These are phyloP conservation scores for Lacerta agilis DNA, from an alignment of 2,797 vertebrate genomes.

Conservation along the genomic window DNA sequence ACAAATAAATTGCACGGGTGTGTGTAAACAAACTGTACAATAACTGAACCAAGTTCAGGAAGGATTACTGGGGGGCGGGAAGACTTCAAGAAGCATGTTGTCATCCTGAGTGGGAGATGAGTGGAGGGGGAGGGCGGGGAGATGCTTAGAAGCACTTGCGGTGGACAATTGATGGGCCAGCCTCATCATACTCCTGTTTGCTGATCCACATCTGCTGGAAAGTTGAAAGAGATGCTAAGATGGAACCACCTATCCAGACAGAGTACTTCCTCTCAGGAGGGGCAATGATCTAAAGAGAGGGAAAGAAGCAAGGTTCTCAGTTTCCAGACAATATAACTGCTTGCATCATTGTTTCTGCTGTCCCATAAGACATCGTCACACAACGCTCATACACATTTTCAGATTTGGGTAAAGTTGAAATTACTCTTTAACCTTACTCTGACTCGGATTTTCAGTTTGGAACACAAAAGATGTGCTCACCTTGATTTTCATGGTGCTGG, in stretches of 20 bases:
- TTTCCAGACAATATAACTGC: not conserved
- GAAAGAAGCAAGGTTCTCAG: constrained; percentile 37
- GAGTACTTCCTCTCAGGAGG: constrained; percentile 87
- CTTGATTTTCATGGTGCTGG: constrained; percentile 98
- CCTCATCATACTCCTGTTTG: constrained; percentile 86
- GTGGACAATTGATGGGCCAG: constrained; percentile 97
- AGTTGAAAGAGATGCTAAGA: constrained; percentile 87
- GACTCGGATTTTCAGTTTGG: not conserved
- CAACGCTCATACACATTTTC: not conserved
- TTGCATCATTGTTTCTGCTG: not conserved
- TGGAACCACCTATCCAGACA: constrained; percentile 86
- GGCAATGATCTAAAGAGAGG: constrained; percentile 82
- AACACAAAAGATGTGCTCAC: constrained; percentile 71
- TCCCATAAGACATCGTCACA: not conserved
- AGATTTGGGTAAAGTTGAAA: not conserved
- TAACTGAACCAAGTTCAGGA: constrained; percentile 77
- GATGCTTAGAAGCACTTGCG: constrained; percentile 98
- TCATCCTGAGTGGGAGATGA: constrained; percentile 81
- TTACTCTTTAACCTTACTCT: not conserved
- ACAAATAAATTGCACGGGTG: constrained; percentile 85
- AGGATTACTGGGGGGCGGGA: constrained; percentile 54
- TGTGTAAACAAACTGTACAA: constrained; percentile 92
- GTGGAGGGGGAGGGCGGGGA: constrained; percentile 72
- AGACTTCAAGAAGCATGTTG: constrained; percentile 78
- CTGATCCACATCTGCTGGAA: constrained; percentile 92